These are phyloP conservation scores for Henicopernis longicauda DNA, from an alignment of 2,113 vertebrate genomes.

Conservation along the genomic window DNA sequence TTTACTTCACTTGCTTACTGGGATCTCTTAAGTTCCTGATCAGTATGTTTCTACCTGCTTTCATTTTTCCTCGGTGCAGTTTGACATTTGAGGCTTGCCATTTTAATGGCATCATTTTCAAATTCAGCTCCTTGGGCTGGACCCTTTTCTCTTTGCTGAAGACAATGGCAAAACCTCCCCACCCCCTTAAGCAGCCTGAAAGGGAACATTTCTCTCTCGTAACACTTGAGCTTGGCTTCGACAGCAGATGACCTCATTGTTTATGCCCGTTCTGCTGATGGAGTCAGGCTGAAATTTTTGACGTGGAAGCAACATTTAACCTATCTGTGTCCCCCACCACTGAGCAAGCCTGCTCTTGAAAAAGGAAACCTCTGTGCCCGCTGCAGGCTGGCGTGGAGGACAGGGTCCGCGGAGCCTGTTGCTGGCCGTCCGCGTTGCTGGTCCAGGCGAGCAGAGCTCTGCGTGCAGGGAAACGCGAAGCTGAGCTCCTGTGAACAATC, in stretches of 20 bases:
- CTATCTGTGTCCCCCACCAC: neutral
- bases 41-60: neutral
- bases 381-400: neutral
- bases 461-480: fast-evolving
- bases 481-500: neutral
- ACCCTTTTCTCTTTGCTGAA: neutral
- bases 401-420: too few species aligned
- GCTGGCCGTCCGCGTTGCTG: neutral
- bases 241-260: too few species aligned
- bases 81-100: neutral
- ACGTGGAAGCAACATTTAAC: neutral
- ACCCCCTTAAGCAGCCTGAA: neutral
- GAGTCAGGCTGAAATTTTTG: neutral
- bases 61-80: neutral
- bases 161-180: neutral
- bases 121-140: neutral
- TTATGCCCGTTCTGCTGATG: neutral
- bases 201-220: fast-evolving
- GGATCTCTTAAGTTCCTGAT: neutral
- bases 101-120: neutral
- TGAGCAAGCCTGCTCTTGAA: neutral
- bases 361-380: neutral
- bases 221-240: neutral
- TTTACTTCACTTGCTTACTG: neutral
- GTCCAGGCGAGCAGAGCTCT: neutral